Percentiles rank a stretch among this genome's conserved stretches.
phyloP scores from a whole-genome alignment of 2,113 vertebrate genomes.

The Piprites chloris region DNA sequence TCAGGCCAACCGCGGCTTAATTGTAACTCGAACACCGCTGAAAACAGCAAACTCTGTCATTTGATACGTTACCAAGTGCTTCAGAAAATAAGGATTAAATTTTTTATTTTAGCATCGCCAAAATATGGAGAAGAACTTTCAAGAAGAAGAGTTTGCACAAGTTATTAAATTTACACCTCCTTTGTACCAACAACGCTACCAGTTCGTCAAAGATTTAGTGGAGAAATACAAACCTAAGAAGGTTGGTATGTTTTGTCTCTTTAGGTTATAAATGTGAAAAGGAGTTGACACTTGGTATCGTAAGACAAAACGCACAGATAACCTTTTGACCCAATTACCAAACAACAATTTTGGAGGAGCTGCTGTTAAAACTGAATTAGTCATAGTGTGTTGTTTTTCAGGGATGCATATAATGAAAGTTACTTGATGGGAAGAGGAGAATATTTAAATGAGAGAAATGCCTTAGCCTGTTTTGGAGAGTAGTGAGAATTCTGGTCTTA shows the following conservation, averaged over 20 bases:
- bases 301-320: neutral
- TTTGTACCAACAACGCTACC: constrained; percentile 82
- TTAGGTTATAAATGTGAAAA: neutral
- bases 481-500: neutral
- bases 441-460: neutral
- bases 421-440: neutral
- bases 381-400: neutral
- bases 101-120: neutral
- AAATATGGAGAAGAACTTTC: constrained; percentile 20
- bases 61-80: neutral
- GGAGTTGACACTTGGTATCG: neutral
- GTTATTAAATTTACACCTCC: constrained; percentile 79
- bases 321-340: neutral
- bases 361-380: neutral
- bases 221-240: constrained; percentile 78
- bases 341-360: neutral
- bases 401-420: neutral
- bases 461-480: neutral
- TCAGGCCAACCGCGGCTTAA: neutral
- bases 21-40: neutral
- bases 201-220: constrained; percentile 86
- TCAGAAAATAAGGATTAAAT: neutral
- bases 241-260: constrained; percentile 72
- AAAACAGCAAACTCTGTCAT: neutral
- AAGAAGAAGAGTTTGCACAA: constrained; percentile 2